Evolutionary conservation across 1,140 invertebrate species (phyloP).

Genomic region (Parasteatoda tepidariorum): DNA sequence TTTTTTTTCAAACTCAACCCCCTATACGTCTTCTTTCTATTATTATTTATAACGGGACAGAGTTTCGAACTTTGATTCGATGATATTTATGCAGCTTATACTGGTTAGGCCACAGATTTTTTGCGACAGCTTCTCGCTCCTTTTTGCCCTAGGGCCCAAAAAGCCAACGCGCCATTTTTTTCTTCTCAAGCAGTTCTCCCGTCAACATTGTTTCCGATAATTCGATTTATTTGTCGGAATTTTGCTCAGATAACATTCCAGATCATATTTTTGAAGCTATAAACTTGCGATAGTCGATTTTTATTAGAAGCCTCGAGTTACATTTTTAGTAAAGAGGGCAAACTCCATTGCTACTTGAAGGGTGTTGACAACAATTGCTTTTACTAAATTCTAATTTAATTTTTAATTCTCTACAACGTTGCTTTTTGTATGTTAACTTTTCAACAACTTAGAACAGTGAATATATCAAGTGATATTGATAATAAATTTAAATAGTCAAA

Average conservation of each 20-base stretch:
- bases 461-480: no score
- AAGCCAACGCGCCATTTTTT: slow-evolving; percentile 9
- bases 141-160: neutral
- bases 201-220: slow-evolving; percentile 57
- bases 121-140: neutral
- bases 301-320: slow-evolving; percentile 26
- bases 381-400: no score
- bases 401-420: no score
- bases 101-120: neutral
- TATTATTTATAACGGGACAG: slow-evolving; percentile 43
- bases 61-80: slow-evolving; percentile 45
- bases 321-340: no score
- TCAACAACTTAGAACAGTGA: no score
- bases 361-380: no score
- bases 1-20: neutral
- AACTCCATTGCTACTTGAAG: no score
- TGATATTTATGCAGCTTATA: slow-evolving; percentile 34
- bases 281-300: slow-evolving; percentile 34
- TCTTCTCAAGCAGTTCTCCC: neutral
- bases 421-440: no score
- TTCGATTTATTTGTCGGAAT: slow-evolving; percentile 49
- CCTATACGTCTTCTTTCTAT: slow-evolving; percentile 13
- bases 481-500: no score
- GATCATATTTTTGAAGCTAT: slow-evolving; percentile 42
- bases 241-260: slow-evolving; percentile 45